Conservation (phyloP, 2,888 invertebrate genomes). For the Mesorhabditis spiculigera region DNA sequence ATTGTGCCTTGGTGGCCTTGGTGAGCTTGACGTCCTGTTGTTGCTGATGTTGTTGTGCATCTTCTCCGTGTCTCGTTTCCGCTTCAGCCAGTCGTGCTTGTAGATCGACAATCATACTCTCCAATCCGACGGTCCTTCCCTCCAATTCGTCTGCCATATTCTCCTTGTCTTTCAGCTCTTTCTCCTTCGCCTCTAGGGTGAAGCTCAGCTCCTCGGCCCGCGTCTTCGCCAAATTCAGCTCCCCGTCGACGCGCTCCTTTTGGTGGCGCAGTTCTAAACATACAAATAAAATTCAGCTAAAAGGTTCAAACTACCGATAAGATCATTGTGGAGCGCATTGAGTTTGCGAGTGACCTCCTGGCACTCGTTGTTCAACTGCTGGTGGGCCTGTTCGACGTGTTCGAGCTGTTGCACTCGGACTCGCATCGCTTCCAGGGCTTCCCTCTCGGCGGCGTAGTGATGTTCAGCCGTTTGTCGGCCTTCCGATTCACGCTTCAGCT, state of each 20-base stretch:
- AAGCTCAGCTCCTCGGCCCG: not conserved
- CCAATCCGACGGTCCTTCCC: not conserved
- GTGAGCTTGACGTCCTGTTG: not conserved
- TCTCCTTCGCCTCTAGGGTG: not conserved
- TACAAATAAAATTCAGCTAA: no score
- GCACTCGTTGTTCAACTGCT: no score
- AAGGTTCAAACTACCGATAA: no score
- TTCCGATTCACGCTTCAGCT: no score
- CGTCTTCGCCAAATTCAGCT: not conserved
- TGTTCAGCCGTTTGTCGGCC: no score
- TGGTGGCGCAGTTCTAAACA: not conserved
- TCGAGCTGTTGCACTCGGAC: no score
- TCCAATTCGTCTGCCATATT: not conserved
- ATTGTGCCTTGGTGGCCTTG: not conserved
- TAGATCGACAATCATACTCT: not conserved
- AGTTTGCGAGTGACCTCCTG: no score
- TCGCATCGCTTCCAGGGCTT: no score
- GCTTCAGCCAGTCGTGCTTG: not conserved
- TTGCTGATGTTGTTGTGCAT: not conserved
- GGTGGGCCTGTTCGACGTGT: no score
- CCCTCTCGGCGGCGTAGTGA: no score
- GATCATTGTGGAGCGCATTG: no score
- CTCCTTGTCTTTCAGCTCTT: not conserved
- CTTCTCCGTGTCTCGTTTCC: not conserved
- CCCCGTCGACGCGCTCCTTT: slow-evolving; percentile 3